Evolutionary conservation across 2,113 vertebrate species (phyloP), one percentile per base, ranked within the genome.

Genomic region (Dromaius novaehollandiae): DNA sequence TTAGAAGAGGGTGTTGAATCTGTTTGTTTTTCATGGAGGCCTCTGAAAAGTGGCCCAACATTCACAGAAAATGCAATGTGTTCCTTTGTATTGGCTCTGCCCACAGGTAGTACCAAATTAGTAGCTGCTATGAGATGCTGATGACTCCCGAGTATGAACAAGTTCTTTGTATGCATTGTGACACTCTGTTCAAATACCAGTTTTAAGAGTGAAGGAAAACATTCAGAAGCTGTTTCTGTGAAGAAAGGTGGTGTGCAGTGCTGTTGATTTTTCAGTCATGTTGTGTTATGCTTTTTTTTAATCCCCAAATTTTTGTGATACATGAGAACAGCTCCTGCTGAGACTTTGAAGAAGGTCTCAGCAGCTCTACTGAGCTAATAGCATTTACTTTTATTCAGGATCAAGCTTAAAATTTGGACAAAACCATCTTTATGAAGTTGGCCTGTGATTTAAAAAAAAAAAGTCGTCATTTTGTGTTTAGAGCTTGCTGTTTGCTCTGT

Each of bases 271-370:
- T 87, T 79, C 42, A 71, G 32, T 89, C 83, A 66, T 82, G 69
- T 81, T 91, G 48, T 60, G 36, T 82, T 63, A 53, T 6, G 36
- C 11, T 79, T 40, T 11, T 44, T 50, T 80, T 77, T 60, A 38
- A 30, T 14, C 82, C 46, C 38, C 46, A 75, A 75, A n/a, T 55
- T 86, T 95, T 86, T 74, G 28, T 28, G 40, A 73, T 74, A n/a
- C 6, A 0, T 73, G 66, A 95, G 51, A 93, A 66, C 24, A 87
- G 22, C 16, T 51, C 85, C 94, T 76, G 70, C 89, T 86, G 95
- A 87, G 97, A 81, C 65, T 70, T 93, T 91, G 96, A 95, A 73
- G 80, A 71, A 46, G 26, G 69, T 58, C 66, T 94, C 65, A 82
- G 55, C 38, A 85, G 61, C 82, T 88, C 48, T 50, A 28, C 48